Conservation (phyloP, 2,797 vertebrate genomes). For the Scarus forsteni region DNA sequence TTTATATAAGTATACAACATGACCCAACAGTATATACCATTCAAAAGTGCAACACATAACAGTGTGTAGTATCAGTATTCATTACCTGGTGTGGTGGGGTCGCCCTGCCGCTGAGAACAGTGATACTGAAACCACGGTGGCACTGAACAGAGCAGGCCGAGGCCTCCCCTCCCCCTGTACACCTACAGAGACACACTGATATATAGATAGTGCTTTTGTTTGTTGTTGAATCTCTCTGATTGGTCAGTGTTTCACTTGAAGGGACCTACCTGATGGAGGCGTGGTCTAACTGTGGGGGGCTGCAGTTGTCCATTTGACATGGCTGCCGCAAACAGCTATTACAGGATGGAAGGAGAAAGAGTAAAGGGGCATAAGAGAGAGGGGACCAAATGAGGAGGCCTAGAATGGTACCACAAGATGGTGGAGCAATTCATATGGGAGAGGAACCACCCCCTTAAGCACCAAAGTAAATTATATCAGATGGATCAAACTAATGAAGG, state of each 20-base stretch:
- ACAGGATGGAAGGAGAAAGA: constrained; percentile 8
- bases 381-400: constrained; percentile 3
- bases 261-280: constrained; percentile 77
- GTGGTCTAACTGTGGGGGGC: constrained; percentile 78
- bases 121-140: constrained; percentile 84
- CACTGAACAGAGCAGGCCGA: constrained; percentile 86
- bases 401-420: not conserved
- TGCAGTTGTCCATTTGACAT: constrained; percentile 80
- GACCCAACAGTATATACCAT: too few relatives aligned
- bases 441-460: too few relatives aligned
- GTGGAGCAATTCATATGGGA: too few relatives aligned
- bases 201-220: constrained; percentile 38
- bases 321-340: constrained; percentile 81
- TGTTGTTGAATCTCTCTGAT: constrained; percentile 11
- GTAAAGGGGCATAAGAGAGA: constrained; percentile 37
- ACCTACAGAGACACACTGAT: constrained; percentile 74
- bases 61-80: too few relatives aligned
- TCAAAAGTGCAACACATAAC: too few relatives aligned
- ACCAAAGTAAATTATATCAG: too few relatives aligned
- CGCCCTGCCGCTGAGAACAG: constrained; percentile 72
- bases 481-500: too few relatives aligned
- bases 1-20: too few relatives aligned
- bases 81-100: constrained; percentile 72
- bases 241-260: not conserved
- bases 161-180: constrained; percentile 77